Conservation (phyloP, 1,140 invertebrate genomes). For the Habropoda laboriosa region DNA sequence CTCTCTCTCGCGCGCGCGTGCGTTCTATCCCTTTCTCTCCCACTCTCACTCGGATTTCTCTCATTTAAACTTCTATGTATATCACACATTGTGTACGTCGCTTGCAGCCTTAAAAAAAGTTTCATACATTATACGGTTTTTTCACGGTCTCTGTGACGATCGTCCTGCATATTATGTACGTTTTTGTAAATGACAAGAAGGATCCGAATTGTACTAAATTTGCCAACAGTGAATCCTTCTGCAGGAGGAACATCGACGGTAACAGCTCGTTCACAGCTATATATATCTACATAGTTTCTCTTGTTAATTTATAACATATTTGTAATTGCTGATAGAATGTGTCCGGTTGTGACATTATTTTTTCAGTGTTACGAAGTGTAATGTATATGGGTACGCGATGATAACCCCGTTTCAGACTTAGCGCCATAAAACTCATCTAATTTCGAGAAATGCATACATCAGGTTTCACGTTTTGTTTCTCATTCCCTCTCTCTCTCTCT, state of each 20-base stretch:
- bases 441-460: background rate
- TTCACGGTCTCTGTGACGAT: constrained; percentile 16
- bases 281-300: constrained; percentile 15
- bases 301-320: constrained; percentile 24
- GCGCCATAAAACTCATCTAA: background rate
- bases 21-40: background rate
- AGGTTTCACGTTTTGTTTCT: background rate
- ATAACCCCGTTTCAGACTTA: background rate
- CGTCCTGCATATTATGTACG: constrained; percentile 13
- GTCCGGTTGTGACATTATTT: no score
- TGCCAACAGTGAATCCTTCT: background rate
- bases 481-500: background rate
- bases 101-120: background rate
- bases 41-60: background rate
- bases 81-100: constrained; percentile 3
- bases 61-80: constrained; percentile 7
- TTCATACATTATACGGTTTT: background rate
- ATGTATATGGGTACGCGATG: background rate
- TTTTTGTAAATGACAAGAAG: constrained; percentile 19
- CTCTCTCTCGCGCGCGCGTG: no score
- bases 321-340: background rate
- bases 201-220: background rate
- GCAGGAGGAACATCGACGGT: constrained; percentile 31
- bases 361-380: background rate
- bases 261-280: constrained; percentile 28